Evolutionary conservation across 2,888 invertebrate genomes (phyloP).

Genomic region (Orgyia antiqua): DNA sequence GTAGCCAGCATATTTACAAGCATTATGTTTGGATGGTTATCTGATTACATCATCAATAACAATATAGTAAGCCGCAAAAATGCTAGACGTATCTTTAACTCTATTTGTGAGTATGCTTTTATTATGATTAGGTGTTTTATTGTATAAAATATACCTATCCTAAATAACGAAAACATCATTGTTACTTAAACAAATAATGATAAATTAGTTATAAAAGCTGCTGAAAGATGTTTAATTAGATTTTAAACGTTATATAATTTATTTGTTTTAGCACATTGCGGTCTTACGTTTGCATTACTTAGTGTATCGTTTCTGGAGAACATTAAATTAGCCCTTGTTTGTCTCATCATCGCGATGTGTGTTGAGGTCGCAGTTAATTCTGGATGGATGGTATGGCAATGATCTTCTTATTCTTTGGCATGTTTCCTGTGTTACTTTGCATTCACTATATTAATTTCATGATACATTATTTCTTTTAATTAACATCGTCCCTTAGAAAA

Average conservation of each 20-base stretch:
- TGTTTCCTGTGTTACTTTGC: too few species aligned
- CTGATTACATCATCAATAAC: slow-evolving; percentile 66
- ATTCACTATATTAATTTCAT: too few species aligned
- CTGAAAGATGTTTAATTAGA: too few species aligned
- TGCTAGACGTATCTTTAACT: slow-evolving; percentile 63
- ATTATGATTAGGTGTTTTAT: too few species aligned
- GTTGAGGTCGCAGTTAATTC: slow-evolving; percentile 76
- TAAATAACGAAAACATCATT: not conserved
- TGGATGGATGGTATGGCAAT: slow-evolving; percentile 69
- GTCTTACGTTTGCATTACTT: slow-evolving; percentile 31
- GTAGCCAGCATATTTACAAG: slow-evolving; percentile 69
- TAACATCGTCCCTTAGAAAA: too few species aligned
- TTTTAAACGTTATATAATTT: not conserved
- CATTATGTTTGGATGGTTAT: slow-evolving; percentile 75
- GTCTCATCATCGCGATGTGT: slow-evolving; percentile 76
- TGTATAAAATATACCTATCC: not conserved
- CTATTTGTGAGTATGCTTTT: slow-evolving; percentile 60
- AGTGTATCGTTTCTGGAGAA: slow-evolving; percentile 57
- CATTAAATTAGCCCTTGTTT: slow-evolving; percentile 60
- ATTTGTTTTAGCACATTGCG: slow-evolving; percentile 35
- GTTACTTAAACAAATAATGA: not conserved
- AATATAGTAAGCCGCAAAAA: slow-evolving; percentile 37
- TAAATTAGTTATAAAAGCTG: not conserved
- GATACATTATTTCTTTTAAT: too few species aligned
- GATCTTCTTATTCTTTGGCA: too few species aligned